Base-by-base conservation (phyloP, 2,113 vertebrate genomes). In the Mionectes macconnelli region DNA sequence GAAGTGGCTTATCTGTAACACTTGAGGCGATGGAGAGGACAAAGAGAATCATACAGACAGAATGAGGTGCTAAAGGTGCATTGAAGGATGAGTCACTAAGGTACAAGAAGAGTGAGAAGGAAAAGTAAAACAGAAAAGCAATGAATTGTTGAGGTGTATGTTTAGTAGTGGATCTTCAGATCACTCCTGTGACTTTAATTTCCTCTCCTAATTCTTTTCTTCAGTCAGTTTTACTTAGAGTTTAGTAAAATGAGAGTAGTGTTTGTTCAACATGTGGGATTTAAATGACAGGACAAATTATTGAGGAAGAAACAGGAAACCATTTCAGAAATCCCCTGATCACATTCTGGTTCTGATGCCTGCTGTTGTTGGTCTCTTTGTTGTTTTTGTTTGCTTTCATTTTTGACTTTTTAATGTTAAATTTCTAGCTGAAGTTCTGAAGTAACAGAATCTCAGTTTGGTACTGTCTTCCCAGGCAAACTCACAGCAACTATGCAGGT, bases 371-470 rank as follows among this genome's bases (percentile, higher is more conserved):
- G 62, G 21, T 67, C 14, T 59, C 13, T 42, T 84, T 74, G n/a
- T 40, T 87, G 14, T 24, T 66, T 75, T 55, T 91, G 28, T 74
- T 89, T 77, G 12, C n/a, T 87, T 66, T 76, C 2, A 15, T 57
- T 74, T 77, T 67, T 87, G 9, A 13, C 5, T 72, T 70, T 59
- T 25, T 13, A 20, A 63, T 84, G 13, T 87, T 75, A 59, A 94
- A 11, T 76, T 94, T 89, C 9, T 85, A 82, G 77, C 55, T 85
- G 75, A 63, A 93, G 52, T 52, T 37, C 70, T 19, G 23, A 83
- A 91, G 85, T 90, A 86, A 87, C 75, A 93, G 82, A 87, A 72
- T 95, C 75, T 91, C 87, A 96, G 82, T 93, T 94, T 96, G 85
- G 59, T 92, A 5, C 47, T 92, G 25, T 88, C 79, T 93, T 95